Percentiles rank a stretch among this genome's conserved stretches.
phyloP scores from a whole-genome alignment of 2,888 invertebrate genomes.

The Pecten maximus region DNA sequence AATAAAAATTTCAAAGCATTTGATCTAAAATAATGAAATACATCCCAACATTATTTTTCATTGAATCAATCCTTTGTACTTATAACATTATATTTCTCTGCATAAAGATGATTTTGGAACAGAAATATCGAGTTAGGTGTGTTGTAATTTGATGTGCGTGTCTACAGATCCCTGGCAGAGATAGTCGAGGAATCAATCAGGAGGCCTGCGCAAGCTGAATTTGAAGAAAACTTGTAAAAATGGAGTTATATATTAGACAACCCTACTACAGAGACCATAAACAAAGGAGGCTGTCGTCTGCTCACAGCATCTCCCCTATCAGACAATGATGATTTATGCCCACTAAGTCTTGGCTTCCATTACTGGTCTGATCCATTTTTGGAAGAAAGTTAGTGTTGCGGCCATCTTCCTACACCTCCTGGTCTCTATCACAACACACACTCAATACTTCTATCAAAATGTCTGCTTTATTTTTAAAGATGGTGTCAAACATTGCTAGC shows the following conservation, averaged over 20 bases:
- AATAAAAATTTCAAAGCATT: constrained; percentile 21
- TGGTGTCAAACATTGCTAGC: not conserved
- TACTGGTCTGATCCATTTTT: not conserved
- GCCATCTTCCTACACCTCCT: not conserved
- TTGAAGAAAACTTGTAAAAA: constrained; percentile 18
- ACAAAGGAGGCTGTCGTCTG: not conserved
- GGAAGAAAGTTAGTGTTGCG: not conserved
- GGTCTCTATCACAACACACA: not conserved
- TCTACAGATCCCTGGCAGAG: not conserved
- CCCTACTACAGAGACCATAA: not conserved
- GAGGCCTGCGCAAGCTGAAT: not conserved
- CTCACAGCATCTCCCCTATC: not conserved
- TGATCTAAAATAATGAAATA: not conserved
- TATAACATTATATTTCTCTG: not conserved
- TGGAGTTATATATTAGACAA: not conserved
- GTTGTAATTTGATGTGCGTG: constrained; percentile 22
- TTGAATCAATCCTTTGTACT: not conserved
- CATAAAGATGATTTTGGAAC: not conserved
- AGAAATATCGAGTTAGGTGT: not conserved
- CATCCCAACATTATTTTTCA: not conserved
- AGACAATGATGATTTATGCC: not conserved
- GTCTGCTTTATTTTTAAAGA: not conserved
- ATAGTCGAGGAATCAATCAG: not conserved
- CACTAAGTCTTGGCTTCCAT: not conserved
- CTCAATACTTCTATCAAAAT: no score